Conservation (phyloP, 2,113 vertebrate genomes). For the Bufo bufo region DNA sequence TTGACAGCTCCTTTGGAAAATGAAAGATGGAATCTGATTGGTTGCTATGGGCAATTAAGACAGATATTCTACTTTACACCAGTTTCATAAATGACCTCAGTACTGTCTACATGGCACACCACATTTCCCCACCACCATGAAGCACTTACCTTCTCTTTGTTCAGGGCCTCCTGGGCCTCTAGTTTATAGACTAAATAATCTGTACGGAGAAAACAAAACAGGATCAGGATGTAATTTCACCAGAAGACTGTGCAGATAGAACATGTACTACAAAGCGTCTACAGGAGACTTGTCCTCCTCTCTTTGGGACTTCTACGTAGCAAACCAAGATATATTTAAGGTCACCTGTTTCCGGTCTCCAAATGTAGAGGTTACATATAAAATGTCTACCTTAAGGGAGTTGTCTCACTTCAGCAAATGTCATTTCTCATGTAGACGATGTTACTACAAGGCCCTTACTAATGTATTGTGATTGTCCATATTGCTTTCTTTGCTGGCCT, state of each 20-base stretch:
- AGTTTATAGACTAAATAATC: conserved; percentile 76
- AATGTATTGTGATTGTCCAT: too few relatives aligned
- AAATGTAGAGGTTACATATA: not conserved
- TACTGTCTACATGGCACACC: not conserved
- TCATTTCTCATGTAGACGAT: too few relatives aligned
- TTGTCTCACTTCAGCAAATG: too few relatives aligned
- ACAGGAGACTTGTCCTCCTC: not conserved
- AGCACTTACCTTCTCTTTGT: conserved; percentile 71
- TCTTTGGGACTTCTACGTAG: not conserved
- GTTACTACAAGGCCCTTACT: too few relatives aligned
- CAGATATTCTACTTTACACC: too few relatives aligned
- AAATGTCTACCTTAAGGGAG: not conserved
- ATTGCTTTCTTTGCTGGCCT: too few relatives aligned
- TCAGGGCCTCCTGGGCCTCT: conserved; percentile 75
- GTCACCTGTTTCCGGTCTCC: not conserved
- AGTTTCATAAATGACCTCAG: too few relatives aligned
- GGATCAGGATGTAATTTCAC: not conserved
- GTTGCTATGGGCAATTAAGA: too few relatives aligned
- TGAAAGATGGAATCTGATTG: too few relatives aligned
- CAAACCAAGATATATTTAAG: not conserved
- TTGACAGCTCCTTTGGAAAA: too few relatives aligned
- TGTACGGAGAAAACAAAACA: conserved; percentile 45
- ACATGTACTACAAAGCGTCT: not conserved
- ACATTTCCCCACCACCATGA: not conserved
- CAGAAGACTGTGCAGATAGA: not conserved